Evolutionary conservation across 1,140 invertebrate species (phyloP).

Genomic region (Heliconius melpomene): DNA sequence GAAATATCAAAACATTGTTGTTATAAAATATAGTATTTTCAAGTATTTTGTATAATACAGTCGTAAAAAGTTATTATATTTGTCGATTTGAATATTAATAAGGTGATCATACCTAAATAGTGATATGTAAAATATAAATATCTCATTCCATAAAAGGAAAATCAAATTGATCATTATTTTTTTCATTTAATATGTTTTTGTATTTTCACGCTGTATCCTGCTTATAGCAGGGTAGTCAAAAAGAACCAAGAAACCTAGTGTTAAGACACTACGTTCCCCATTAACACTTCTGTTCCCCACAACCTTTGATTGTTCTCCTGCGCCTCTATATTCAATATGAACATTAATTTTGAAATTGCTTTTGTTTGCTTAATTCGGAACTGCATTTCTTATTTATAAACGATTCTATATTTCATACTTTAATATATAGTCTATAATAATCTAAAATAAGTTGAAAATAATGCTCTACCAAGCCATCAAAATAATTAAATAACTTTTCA

Average conservation of each 20-base stretch:
- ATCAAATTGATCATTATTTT: not conserved
- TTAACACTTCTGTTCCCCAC: no score
- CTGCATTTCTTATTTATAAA: no score
- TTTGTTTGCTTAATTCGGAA: no score
- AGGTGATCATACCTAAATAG: not conserved
- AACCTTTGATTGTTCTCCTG: no score
- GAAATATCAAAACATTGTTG: not conserved
- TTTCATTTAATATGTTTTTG: not conserved
- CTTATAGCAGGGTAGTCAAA: no score
- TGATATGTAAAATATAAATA: not conserved
- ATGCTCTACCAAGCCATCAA: not conserved
- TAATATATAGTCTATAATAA: not conserved
- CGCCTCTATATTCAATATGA: no score
- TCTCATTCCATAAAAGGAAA: not conserved
- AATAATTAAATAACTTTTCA: conserved; percentile 12
- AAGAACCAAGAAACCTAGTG: no score
- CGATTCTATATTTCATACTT: no score
- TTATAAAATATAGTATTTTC: not conserved
- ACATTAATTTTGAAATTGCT: no score
- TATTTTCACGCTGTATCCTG: no score
- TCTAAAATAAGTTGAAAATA: not conserved
- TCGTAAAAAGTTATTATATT: conserved; percentile 6
- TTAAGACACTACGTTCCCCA: no score
- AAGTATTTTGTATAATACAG: not conserved
- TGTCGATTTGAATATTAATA: conserved; percentile 31